Base-by-base conservation (phyloP, 2,888 invertebrate species). In the Chromoteleia sp. region DNA sequence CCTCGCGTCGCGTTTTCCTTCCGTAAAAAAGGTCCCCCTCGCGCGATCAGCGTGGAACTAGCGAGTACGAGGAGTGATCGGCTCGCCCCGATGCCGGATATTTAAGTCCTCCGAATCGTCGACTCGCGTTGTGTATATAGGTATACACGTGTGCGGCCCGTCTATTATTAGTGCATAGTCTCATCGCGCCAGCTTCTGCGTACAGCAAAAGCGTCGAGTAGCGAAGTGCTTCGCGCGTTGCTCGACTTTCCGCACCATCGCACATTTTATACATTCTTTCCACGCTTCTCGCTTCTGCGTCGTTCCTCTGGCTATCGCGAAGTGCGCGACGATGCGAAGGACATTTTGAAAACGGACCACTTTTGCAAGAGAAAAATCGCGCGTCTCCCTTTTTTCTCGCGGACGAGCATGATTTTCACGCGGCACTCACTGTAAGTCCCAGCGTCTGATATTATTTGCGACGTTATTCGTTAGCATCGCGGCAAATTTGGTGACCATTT, bases 111-210 rank as follows among this genome's bases (percentile, higher is more conserved):
- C 68, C 39, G 80, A 41, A 63, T 74, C 61, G 65, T 30, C 48
- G 68, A 65, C 48, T 41, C 36, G 39, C 25, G 39, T 48, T 21
- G 30, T 45, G 54, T 61, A 61, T 77, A 74, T 74, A 77, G 41
- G 77, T 68, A 67, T 65, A 63, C 77, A 59, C 71, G 59, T 61
- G 73, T 48, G 45, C 68, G 68, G 14, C 29, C 7, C 70, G 75
- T 86, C 89, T 90, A 90, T 90, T 90, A 90, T 90, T 90, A 89
- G 90, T 87, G 82, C 86, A 84, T 88, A 88, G 90, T 90, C 89
- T 90, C 90, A 90, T 89, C 89, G 87, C 84, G 86, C 86, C 83
- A 84, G 84, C 83, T 85, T 75, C 84, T 85, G 75, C 68, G 74
- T 70, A 56, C 52, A 52, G 73, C 73, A 39, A 75, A 78, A 68